Conservation (phyloP, 2,113 vertebrate genomes). For the Carettochelys insculpta region DNA sequence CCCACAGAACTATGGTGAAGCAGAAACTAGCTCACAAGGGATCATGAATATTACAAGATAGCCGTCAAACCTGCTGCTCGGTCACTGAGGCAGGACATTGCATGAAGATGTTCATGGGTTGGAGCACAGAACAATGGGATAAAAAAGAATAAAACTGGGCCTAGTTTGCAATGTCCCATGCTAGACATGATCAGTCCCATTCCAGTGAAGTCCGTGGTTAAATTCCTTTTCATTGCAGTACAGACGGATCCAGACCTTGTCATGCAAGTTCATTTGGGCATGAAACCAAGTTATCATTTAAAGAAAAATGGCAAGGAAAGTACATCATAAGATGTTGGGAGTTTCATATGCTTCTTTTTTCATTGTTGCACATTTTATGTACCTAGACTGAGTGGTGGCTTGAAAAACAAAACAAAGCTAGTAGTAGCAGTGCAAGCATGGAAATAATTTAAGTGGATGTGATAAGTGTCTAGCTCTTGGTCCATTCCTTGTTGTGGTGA, state of each 20-base stretch:
- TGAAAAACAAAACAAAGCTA: not conserved
- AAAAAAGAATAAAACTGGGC: not conserved
- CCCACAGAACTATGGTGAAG: not conserved
- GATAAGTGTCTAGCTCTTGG: no score
- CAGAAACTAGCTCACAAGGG: not conserved
- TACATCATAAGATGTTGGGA: not conserved
- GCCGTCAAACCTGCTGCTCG: not conserved
- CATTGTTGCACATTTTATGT: not conserved
- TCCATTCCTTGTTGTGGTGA: no score
- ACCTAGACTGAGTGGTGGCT: not conserved
- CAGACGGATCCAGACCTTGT: not conserved
- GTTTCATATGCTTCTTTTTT: not conserved
- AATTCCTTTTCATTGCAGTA: not conserved
- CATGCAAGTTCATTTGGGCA: not conserved
- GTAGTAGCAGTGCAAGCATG: not conserved
- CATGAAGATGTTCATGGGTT: not conserved
- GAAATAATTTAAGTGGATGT: not conserved
- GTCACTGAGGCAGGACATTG: not conserved
- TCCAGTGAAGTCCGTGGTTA: no score
- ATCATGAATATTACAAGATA: not conserved
- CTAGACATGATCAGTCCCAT: not conserved
- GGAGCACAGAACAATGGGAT: not conserved
- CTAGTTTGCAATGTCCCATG: not conserved
- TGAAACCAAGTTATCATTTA: not conserved
- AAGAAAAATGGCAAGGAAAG: not conserved